phyloP scores from a whole-genome alignment of 2,113 vertebrate genomes.

The Campylomormyrus tamandua region DNA sequence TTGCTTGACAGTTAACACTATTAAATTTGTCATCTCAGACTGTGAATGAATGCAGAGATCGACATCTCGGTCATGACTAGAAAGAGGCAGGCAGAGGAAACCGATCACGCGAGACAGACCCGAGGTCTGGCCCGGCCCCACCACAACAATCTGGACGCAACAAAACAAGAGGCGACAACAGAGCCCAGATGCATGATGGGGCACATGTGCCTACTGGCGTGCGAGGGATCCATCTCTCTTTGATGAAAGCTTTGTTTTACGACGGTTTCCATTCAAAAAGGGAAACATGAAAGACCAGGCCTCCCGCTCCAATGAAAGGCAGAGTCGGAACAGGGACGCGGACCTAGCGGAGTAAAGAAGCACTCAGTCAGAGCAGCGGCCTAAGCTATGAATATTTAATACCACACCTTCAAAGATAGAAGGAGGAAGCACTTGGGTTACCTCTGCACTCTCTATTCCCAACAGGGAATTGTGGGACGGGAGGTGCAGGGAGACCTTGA shows the following conservation, averaged over 20 bases:
- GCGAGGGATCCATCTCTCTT: background rate
- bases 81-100: background rate
- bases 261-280: slow-evolving; percentile 12
- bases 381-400: slow-evolving; percentile 37
- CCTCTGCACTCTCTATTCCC: background rate
- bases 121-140: background rate
- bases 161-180: background rate
- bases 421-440: background rate
- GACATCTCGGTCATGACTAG: background rate
- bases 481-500: background rate
- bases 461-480: background rate
- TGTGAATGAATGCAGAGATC: background rate
- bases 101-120: background rate
- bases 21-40: background rate
- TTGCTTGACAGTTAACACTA: background rate
- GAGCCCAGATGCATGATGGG: background rate
- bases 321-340: background rate
- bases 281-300: slow-evolving; percentile 3
- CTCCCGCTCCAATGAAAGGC: slow-evolving; percentile 5
- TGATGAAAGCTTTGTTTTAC: slow-evolving; percentile 8
- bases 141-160: background rate
- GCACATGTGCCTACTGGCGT: background rate
- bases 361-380: background rate
- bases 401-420: slow-evolving; percentile 23
- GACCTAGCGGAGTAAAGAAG: background rate